Evolutionary conservation across 64 coral and sea anemone species (phyloP).

Genomic region (Dendronephthya gigantea): DNA sequence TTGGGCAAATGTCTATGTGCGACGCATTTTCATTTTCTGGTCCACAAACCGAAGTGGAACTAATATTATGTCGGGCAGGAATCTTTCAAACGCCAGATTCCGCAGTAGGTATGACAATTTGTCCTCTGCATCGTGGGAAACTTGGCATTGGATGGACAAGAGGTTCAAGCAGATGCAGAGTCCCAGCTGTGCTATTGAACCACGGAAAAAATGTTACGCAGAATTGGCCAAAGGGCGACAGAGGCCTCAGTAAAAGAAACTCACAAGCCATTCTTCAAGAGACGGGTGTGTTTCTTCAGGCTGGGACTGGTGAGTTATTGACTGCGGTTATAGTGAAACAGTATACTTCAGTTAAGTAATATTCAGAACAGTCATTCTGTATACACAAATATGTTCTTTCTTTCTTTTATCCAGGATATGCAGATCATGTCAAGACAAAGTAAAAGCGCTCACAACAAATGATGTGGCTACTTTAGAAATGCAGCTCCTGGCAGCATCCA

Average conservation of each 20-base stretch:
- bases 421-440: slow-evolving; percentile 50
- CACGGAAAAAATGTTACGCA: not conserved
- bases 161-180: slow-evolving; percentile 14
- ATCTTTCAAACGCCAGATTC: slow-evolving; percentile 11
- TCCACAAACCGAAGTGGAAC: slow-evolving; percentile 11
- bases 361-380: slow-evolving; percentile 18
- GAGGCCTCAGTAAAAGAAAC: slow-evolving; percentile 32
- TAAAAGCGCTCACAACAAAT: slow-evolving; percentile 39
- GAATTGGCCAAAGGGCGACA: slow-evolving; percentile 41
- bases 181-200: slow-evolving; percentile 19
- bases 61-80: slow-evolving; percentile 12
- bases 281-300: slow-evolving; percentile 44
- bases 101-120: slow-evolving; percentile 12
- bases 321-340: slow-evolving; percentile 14
- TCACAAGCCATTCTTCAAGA: slow-evolving; percentile 29
- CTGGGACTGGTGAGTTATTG: slow-evolving; percentile 40
- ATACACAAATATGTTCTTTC: slow-evolving; percentile 2
- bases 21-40: not conserved
- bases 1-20: not conserved
- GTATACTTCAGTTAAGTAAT: slow-evolving; percentile 8
- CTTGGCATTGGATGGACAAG: slow-evolving; percentile 24
- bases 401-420: slow-evolving; percentile 36
- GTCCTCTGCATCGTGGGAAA: slow-evolving; percentile 22
- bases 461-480: slow-evolving; percentile 26
- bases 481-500: slow-evolving; percentile 40